Base-by-base conservation (phyloP, 2,888 invertebrate species). In the Cephus rjabovi region DNA sequence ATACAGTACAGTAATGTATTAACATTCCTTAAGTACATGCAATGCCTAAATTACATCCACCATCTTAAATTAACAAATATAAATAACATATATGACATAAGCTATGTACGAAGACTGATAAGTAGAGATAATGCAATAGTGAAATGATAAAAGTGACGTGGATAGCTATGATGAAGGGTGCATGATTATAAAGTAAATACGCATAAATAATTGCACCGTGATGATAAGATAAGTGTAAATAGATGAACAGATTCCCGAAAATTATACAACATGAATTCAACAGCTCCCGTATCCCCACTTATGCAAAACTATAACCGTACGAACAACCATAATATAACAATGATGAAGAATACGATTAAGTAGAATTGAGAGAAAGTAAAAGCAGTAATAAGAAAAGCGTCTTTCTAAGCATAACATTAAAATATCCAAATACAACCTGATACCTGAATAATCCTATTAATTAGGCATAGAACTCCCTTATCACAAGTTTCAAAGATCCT, bases 21-120 rank as follows among this genome's bases (percentile, higher is more conserved):
- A 89, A 90, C 90, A 90, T 87, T 90, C 88, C 89, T 87, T 90
- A 88, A 85, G 81, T 89, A 90, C 87, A 90, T 90, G 88, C 87
- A 88, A 82, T 80, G 82, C 83, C 85, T 86, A 85, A 40, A 86
- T 86, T 90, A 90, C 89, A 90, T 84, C 86, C 87, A 87, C 86
- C 87, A 88, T 86, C 89, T 89, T 89, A 89, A 73, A 81, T 81
- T 86, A 79, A 84, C 77, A 81, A 85, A 84, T 84, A 82, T 82
- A 81, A 74, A 79, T 79, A 82, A 80, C 75, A 79, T 56, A 70
- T 34, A 75, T 75, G 34, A 81, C 77, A 77, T 75, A 79, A 69
- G 56, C n/a, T 23, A 40, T n/a, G 70, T 71, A 12, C 56, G 56
- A 34, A 71, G 71, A 71, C 34, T 71, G 71, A 34, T 31, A 71